These are phyloP conservation scores for Odontomyia ornata DNA, from an alignment of 2,888 invertebrate species.

Conservation along the genomic window DNA sequence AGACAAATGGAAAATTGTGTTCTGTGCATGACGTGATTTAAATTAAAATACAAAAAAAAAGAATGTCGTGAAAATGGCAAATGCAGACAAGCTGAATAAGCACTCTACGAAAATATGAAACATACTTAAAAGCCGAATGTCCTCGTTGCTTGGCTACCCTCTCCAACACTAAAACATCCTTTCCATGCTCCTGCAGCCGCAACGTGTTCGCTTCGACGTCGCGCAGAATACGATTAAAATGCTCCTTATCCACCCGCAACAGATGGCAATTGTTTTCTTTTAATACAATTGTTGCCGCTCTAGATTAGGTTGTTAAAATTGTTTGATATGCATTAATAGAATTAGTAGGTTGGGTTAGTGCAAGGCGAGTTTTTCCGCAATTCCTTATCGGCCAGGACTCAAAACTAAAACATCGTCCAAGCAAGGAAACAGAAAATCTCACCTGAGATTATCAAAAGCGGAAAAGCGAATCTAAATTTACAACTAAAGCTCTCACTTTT, in stretches of 20 bases:
- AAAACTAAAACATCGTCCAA: too few relatives aligned
- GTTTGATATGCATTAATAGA: constrained; percentile 24
- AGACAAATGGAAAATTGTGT: background rate
- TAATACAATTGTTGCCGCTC: constrained; percentile 83
- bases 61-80: background rate
- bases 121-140: constrained; percentile 71
- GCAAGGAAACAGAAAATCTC: too few relatives aligned
- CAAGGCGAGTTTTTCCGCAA: background rate
- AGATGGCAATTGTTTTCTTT: constrained; percentile 85
- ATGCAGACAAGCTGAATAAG: background rate
- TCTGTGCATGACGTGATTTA: background rate
- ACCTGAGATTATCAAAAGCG: too few relatives aligned
- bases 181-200: constrained; percentile 82
- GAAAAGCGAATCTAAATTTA: too few relatives aligned
- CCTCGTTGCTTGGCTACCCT: constrained; percentile 71
- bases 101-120: constrained; percentile 46
- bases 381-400: background rate
- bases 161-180: constrained; percentile 83
- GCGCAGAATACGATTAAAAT: constrained; percentile 81
- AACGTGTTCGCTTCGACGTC: constrained; percentile 91
- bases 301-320: constrained; percentile 56
- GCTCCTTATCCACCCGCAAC: constrained; percentile 83
- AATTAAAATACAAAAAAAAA: background rate
- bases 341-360: constrained; percentile 38
- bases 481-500: too few relatives aligned